Base-by-base conservation (phyloP, 2,797 vertebrate species). In the Tangara arthus region DNA sequence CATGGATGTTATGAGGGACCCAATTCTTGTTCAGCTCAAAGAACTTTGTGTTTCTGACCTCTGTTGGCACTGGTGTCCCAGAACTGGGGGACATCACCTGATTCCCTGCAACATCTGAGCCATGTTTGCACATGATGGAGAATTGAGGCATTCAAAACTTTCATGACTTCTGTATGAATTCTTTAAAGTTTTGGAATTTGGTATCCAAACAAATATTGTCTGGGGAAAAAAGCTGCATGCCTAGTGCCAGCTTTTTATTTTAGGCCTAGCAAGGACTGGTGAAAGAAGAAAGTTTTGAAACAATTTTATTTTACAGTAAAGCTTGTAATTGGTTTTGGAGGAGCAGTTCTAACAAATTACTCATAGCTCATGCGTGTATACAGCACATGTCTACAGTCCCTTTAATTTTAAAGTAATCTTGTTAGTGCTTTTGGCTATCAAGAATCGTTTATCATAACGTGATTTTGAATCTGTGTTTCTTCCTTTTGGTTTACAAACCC, bases 261-360 rank as follows among this genome's bases (percentile, higher is more conserved):
- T 57, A 86, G 85, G 16, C 52, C 55, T 91, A 65, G 49, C 12
- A 85, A 89, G 15, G 32, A 79, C 42, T 60, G 23, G 13, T 86
- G 69, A 57, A 88, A 69, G 69, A 66, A 8, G 56, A 24, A 76
- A 66, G 15, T 57, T 95, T 84, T 82, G 39, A 75, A 93, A 41
- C 17, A 2, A 32, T 52, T 73, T 44, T 30, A 41, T 73, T 8
- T 5, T 83, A 61, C 23, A 55, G 23, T 47, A 12, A 72, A 71
- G 14, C 20, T 50, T 82, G n/a, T 90, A 47, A 52, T 56, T 95
- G 69, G 61, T 68, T 90, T 92, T 90, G 61, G 79, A 96, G 60
- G 76, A 94, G 71, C 20, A 71, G 1, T 59, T 83, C 69, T 65
- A 78, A 63, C 50, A 26, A 78, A 47, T 86, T 90, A 17, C 30